phyloP scores from a whole-genome alignment of 2,888 invertebrate genomes.

The Drosophila prolongata region DNA sequence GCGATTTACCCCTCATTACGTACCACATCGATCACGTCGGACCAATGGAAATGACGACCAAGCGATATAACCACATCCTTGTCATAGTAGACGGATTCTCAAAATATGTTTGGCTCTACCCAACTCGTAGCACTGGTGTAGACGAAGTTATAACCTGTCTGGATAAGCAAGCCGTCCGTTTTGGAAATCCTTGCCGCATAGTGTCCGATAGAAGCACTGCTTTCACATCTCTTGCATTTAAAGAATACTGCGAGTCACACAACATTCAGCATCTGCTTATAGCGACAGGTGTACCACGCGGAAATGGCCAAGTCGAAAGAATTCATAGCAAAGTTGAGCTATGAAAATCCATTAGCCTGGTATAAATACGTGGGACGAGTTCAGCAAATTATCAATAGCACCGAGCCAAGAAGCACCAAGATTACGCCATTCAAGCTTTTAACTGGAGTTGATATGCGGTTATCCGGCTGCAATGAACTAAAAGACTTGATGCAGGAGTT shows the following conservation, averaged over 20 bases:
- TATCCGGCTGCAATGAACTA: too few species aligned
- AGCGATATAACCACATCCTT: too few species aligned
- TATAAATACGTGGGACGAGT: too few species aligned
- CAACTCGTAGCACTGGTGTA: too few species aligned
- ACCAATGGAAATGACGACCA: slow-evolving; percentile 10
- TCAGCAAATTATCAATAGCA: too few species aligned
- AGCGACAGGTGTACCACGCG: not conserved
- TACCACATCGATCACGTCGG: slow-evolving; percentile 34
- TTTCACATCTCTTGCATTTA: not conserved
- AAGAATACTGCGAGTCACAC: slow-evolving; percentile 1
- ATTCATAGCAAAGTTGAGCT: slow-evolving; percentile 1
- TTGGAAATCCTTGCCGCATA: not conserved
- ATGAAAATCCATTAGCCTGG: too few species aligned
- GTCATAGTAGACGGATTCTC: slow-evolving; percentile 1
- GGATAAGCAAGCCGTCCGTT: not conserved
- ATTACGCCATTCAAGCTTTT: too few species aligned
- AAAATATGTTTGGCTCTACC: not conserved
- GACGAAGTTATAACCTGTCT: not conserved
- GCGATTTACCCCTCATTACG: not conserved
- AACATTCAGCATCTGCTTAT: too few species aligned
- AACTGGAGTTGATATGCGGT: too few species aligned
- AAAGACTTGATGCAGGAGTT: not conserved
- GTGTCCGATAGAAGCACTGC: slow-evolving; percentile 1
- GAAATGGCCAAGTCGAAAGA: slow-evolving; percentile 10
- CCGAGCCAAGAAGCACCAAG: too few species aligned